phyloP scores from a whole-genome alignment of 1,140 invertebrate genomes.

The Drosophila nigromelanica region DNA sequence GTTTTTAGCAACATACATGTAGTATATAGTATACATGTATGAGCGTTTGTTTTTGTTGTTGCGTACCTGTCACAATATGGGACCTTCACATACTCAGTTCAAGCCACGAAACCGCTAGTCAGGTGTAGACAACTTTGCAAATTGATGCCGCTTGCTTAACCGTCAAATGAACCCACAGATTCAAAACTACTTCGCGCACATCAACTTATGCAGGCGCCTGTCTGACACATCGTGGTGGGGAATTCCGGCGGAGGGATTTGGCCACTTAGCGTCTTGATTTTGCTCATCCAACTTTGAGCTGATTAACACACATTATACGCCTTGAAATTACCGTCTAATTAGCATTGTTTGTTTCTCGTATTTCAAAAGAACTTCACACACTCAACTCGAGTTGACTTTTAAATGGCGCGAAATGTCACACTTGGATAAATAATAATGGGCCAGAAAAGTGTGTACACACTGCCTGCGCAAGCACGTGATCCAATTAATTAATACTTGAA shows the following conservation, averaged over 20 bases:
- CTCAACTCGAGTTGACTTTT: slow-evolving; percentile 6
- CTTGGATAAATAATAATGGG: slow-evolving; percentile 44
- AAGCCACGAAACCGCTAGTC: slow-evolving; percentile 61
- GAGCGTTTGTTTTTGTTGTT: slow-evolving; percentile 11
- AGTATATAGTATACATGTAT: not conserved
- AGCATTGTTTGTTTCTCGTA: slow-evolving; percentile 33
- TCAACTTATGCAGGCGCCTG: slow-evolving; percentile 40
- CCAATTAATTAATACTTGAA: slow-evolving; percentile 56
- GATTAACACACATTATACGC: slow-evolving; percentile 60
- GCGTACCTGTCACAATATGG: not conserved
- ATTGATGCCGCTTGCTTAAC: slow-evolving; percentile 58
- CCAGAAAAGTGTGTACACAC: slow-evolving; percentile 15
- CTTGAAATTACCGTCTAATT: slow-evolving; percentile 55
- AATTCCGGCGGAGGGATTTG: not conserved
- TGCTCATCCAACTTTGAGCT: slow-evolving; percentile 60
- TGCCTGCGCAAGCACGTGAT: slow-evolving; percentile 26
- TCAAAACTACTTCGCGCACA: slow-evolving; percentile 13
- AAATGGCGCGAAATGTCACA: slow-evolving; percentile 54
- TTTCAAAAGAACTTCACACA: slow-evolving; percentile 18
- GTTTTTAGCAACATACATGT: slow-evolving; percentile 40
- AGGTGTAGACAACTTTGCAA: slow-evolving; percentile 50
- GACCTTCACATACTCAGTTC: not conserved
- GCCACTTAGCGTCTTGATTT: slow-evolving; percentile 53
- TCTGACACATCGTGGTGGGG: slow-evolving; percentile 7
- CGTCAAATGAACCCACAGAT: slow-evolving; percentile 48